A percentile compares a stretch with the other conserved stretches of the same genome.
Evolutionary conservation across 2,113 vertebrate species (phyloP).

Genomic region (Actenoides hombroni): DNA sequence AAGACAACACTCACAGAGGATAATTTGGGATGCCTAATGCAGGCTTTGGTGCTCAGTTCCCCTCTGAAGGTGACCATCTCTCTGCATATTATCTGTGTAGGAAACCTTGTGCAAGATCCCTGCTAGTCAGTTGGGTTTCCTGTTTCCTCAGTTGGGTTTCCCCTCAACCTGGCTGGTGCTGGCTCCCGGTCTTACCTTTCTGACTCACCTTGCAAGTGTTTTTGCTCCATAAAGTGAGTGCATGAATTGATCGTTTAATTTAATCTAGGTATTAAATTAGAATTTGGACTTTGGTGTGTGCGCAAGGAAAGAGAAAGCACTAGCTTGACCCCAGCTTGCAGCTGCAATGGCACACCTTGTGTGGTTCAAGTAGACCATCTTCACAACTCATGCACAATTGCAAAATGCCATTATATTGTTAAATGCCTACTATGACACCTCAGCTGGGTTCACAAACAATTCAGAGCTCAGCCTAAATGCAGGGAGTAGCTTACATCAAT

Average conservation of each 20-base stretch:
- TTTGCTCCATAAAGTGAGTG: neutral
- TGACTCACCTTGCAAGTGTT: neutral
- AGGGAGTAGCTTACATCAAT: neutral
- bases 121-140: neutral
- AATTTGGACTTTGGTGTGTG: neutral
- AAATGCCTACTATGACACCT: neutral
- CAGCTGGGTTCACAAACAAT: neutral
- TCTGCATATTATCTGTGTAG: neutral
- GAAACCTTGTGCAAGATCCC: neutral
- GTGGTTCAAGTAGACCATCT: neutral
- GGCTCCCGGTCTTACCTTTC: neutral
- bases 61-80: neutral
- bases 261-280: neutral
- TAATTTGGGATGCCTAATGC: neutral
- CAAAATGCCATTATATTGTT: neutral
- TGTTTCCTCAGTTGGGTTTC: no score
- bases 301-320: neutral
- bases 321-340: neutral
- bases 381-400: neutral
- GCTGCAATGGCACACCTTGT: neutral
- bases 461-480: slow-evolving; percentile 3
- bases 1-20: neutral
- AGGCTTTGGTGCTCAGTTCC: neutral
- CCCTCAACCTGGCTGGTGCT: neutral
- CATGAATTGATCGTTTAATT: neutral